Percentiles rank a stretch among this genome's conserved stretches.
phyloP scores from a whole-genome alignment of 2,888 invertebrate species.

The Lycocerus yunnanus region DNA sequence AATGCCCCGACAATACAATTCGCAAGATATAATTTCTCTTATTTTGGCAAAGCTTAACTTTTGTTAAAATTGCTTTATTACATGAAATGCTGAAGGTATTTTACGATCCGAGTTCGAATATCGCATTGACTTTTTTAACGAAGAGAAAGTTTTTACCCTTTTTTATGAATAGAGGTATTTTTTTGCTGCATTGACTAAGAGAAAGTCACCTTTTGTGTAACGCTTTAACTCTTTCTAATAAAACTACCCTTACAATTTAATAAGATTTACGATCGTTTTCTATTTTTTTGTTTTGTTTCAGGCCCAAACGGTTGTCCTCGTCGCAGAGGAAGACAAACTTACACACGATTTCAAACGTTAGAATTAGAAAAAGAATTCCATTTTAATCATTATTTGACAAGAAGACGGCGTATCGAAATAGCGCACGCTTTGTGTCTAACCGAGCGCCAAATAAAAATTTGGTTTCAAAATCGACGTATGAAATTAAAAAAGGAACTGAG shows the following conservation, averaged over 20 bases:
- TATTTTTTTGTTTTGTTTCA: slow-evolving; percentile 59
- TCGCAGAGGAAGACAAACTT: slow-evolving; percentile 94
- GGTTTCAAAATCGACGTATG: slow-evolving; percentile 97
- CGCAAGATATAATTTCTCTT: background rate
- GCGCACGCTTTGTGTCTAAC: slow-evolving; percentile 95
- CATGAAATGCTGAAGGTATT: background rate
- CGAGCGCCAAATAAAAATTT: slow-evolving; percentile 95
- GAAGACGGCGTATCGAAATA: slow-evolving; percentile 95
- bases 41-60: background rate
- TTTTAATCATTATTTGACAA: slow-evolving; percentile 96
- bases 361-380: slow-evolving; percentile 99
- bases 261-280: background rate
- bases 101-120: slow-evolving; percentile 4
- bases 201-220: slow-evolving; percentile 22
- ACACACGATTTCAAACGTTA: slow-evolving; percentile 97
- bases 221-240: background rate
- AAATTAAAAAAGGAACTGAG: slow-evolving; percentile 94
- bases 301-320: slow-evolving; percentile 95
- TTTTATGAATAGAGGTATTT: slow-evolving; percentile 12
- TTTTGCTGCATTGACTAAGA: slow-evolving; percentile 9
- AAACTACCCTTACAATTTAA: background rate
- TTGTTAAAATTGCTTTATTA: background rate
- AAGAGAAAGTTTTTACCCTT: slow-evolving; percentile 25
- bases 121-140: slow-evolving; percentile 14
- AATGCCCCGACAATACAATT: background rate